Evolutionary conservation across 2,113 vertebrate species (phyloP).

Genomic region (Suricata suricatta): DNA sequence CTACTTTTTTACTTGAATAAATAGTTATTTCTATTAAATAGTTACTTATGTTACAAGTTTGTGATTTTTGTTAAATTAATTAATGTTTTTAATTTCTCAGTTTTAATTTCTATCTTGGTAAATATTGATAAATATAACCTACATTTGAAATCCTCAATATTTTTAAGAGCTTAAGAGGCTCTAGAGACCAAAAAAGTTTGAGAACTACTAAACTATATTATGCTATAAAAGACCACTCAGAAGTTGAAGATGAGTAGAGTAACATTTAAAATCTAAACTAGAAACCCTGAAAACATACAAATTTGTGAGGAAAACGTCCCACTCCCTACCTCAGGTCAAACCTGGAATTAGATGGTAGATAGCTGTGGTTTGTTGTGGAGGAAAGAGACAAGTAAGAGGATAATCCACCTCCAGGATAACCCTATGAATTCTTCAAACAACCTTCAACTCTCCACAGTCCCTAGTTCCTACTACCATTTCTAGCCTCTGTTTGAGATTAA

Average conservation of each 20-base stretch:
- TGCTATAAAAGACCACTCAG: not conserved
- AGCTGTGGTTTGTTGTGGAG: not conserved
- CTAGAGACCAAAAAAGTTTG: not conserved
- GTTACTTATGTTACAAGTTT: not conserved
- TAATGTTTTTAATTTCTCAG: not conserved
- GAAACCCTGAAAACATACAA: not conserved
- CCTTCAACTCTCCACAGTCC: not conserved
- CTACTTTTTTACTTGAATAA: conserved; percentile 15
- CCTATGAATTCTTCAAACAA: not conserved
- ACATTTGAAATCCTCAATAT: not conserved
- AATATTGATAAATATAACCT: not conserved
- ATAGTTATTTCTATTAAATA: not conserved
- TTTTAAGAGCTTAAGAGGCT: not conserved
- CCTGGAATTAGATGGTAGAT: not conserved
- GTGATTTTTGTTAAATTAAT: not conserved
- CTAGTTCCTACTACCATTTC: not conserved
- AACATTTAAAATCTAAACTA: not conserved
- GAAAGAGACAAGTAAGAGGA: not conserved
- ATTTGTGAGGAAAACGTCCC: not conserved
- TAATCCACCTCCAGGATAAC: not conserved
- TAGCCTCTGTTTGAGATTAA: not conserved
- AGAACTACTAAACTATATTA: not conserved
- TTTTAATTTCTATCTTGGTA: conserved; percentile 25
- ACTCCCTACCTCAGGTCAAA: not conserved
- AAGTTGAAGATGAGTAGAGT: not conserved